A percentile compares a stretch with the other conserved stretches of the same genome.
phyloP scores from a whole-genome alignment of 2,888 invertebrate species.

The Xestia rhomboidea region DNA sequence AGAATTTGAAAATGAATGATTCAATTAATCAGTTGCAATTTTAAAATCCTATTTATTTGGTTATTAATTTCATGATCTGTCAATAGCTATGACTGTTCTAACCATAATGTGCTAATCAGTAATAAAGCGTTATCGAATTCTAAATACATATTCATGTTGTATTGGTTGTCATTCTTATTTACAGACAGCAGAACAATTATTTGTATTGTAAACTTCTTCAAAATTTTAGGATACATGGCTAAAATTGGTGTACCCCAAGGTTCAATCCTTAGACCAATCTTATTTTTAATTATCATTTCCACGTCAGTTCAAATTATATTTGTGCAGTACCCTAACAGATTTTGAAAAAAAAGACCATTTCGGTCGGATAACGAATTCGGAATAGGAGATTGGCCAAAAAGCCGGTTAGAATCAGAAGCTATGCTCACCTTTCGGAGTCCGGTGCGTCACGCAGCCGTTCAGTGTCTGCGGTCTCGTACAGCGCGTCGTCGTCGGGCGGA shows the following conservation, averaged over 20 bases:
- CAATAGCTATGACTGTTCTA: background rate
- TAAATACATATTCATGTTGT: too few species aligned
- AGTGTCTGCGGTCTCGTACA: slow-evolving; percentile 96
- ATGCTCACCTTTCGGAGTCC: slow-evolving; percentile 96
- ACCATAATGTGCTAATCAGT: background rate
- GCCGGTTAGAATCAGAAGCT: slow-evolving; percentile 6
- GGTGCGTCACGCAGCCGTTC: slow-evolving; percentile 94
- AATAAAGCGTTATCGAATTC: background rate
- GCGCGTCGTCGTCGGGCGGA: slow-evolving; percentile 94
- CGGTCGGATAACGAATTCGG: slow-evolving; percentile 39
- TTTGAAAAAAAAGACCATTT: slow-evolving; percentile 31
- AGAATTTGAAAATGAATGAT: background rate
- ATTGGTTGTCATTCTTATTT: background rate
- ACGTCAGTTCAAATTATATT: slow-evolving; percentile 14
- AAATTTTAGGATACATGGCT: background rate
- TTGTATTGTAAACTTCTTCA: background rate
- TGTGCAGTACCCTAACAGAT: slow-evolving; percentile 43
- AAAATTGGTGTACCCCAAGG: slow-evolving; percentile 12
- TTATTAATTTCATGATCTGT: background rate
- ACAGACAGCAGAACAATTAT: background rate
- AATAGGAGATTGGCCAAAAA: slow-evolving; percentile 6
- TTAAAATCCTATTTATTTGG: background rate
- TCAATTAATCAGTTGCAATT: background rate
- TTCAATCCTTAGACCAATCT: background rate
- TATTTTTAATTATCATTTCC: slow-evolving; percentile 17